These are phyloP conservation scores for Amphipyra tragopoginis DNA, from an alignment of 2,888 invertebrate genomes.

Conservation along the genomic window DNA sequence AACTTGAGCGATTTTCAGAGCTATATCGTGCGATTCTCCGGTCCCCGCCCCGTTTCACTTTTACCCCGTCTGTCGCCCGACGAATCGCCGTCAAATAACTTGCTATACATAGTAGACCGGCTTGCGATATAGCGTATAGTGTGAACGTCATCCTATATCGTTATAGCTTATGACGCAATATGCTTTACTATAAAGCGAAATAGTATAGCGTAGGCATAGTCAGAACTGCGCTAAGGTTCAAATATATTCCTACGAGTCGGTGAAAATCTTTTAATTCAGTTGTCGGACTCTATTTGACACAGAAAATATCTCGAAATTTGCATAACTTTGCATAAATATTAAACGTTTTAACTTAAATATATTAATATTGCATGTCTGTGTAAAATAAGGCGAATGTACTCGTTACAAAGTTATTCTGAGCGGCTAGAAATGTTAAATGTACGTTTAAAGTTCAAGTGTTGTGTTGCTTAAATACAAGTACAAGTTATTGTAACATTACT, in stretches of 20 bases:
- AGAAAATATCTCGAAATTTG: slow-evolving; percentile 62
- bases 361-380: slow-evolving; percentile 49
- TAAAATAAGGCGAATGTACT: slow-evolving; percentile 41
- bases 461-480: slow-evolving; percentile 12
- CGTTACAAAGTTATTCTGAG: slow-evolving; percentile 31
- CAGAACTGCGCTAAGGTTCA: too few relatives aligned
- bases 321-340: slow-evolving; percentile 71
- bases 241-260: slow-evolving; percentile 40
- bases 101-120: too few relatives aligned
- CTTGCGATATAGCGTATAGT: too few relatives aligned
- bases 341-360: slow-evolving; percentile 62
- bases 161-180: too few relatives aligned
- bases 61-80: too few relatives aligned
- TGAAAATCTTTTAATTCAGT: slow-evolving; percentile 57
- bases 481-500: slow-evolving; percentile 20
- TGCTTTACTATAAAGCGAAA: too few relatives aligned
- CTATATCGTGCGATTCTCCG: too few relatives aligned
- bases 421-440: slow-evolving; percentile 33
- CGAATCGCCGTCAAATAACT: too few relatives aligned
- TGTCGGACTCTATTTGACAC: slow-evolving; percentile 57
- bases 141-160: too few relatives aligned
- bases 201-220: too few relatives aligned
- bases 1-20: too few relatives aligned
- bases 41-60: too few relatives aligned
- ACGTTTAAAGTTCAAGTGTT: slow-evolving; percentile 37